A percentile compares a stretch with the other conserved stretches of the same genome.
Conservation (phyloP, 2,797 vertebrate species). For the Halcyon badia region DNA sequence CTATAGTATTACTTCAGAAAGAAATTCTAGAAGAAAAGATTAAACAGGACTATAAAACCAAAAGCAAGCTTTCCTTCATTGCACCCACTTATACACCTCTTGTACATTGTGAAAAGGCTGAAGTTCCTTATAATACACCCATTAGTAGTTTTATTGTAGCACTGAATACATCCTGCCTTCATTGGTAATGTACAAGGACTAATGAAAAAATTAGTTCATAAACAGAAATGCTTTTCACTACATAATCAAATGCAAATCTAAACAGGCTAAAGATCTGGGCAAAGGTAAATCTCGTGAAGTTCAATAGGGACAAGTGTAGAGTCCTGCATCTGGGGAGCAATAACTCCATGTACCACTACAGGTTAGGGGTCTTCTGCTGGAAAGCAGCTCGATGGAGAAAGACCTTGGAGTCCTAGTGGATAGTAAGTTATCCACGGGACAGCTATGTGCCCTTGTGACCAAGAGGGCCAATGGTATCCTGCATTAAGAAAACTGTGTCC, state of each 20-base stretch:
- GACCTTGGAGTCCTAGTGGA: too few species aligned
- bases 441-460: too few species aligned
- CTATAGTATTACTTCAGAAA: conserved; percentile 52
- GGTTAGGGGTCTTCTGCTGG: too few species aligned
- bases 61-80: conserved; percentile 41
- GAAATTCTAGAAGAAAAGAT: conserved; percentile 46
- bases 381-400: too few species aligned
- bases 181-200: not conserved
- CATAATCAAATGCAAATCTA: not conserved
- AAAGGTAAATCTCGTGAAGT: too few species aligned
- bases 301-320: too few species aligned
- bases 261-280: too few species aligned
- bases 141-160: conserved; percentile 53
- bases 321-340: too few species aligned
- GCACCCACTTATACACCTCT: conserved; percentile 14
- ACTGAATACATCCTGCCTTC: conserved; percentile 40
- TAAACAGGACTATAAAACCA: conserved; percentile 52
- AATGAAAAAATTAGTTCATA: conserved; percentile 19
- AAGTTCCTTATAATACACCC: conserved; percentile 37
- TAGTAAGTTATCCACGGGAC: too few species aligned
- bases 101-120: conserved; percentile 42
- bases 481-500: too few species aligned
- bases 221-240: conserved; percentile 17
- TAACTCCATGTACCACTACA: too few species aligned
- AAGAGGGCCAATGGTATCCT: too few species aligned